These are phyloP conservation scores for Leucopsar rothschildi DNA, from an alignment of 2,113 vertebrate genomes.

Conservation along the genomic window DNA sequence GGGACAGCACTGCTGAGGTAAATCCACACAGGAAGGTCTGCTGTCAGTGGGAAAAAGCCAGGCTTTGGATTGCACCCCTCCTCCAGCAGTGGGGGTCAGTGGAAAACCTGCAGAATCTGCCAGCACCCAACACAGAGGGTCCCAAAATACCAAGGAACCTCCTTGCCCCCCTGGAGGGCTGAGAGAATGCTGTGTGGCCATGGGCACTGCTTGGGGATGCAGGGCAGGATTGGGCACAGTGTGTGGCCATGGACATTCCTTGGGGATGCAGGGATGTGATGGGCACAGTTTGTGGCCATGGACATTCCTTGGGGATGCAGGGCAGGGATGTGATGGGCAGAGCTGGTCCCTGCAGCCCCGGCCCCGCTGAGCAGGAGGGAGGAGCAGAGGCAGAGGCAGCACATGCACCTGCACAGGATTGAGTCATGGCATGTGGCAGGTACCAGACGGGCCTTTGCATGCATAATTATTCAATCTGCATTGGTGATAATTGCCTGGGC, in stretches of 20 bases:
- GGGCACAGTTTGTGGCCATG: neutral
- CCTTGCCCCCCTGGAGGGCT: neutral
- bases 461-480: constrained; percentile 11
- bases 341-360: rapidly evolving
- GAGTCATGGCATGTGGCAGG: constrained; percentile 31
- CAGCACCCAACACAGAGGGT: neutral
- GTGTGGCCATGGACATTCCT: neutral
- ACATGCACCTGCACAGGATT: constrained; percentile 11
- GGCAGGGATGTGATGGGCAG: rapidly evolving
- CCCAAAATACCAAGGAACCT: neutral
- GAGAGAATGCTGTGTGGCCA: rapidly evolving
- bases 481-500: constrained; percentile 24
- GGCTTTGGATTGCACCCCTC: neutral
- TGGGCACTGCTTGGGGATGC: no score
- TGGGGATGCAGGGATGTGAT: no score
- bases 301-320: rapidly evolving
- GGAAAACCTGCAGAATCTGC: neutral
- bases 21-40: neutral
- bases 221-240: neutral
- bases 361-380: neutral
- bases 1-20: rapidly evolving
- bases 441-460: constrained; percentile 14
- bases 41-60: rapidly evolving
- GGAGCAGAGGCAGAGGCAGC: neutral
- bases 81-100: rapidly evolving